phyloP scores from a whole-genome alignment of 2,888 invertebrate species.

The Andrena dorsata region DNA sequence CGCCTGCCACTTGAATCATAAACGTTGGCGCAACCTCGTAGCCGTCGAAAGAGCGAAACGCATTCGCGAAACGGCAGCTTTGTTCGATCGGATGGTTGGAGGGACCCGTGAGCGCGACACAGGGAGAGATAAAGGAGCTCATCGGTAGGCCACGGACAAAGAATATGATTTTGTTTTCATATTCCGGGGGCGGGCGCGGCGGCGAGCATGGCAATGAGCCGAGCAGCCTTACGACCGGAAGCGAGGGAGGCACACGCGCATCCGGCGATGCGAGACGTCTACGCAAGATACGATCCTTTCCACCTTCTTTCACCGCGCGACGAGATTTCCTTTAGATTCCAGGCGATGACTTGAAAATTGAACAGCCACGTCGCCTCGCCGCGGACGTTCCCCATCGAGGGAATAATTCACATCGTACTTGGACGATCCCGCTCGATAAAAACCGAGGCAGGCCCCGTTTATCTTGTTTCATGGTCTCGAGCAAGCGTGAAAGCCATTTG shows the following conservation, averaged over 20 bases:
- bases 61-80: not conserved
- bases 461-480: slow-evolving; percentile 45
- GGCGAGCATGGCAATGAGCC: slow-evolving; percentile 79
- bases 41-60: not conserved
- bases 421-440: slow-evolving; percentile 16
- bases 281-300: slow-evolving; percentile 66
- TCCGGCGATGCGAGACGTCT: slow-evolving; percentile 79
- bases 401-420: slow-evolving; percentile 20
- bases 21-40: not conserved
- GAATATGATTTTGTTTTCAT: slow-evolving; percentile 82
- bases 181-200: slow-evolving; percentile 77
- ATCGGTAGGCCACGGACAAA: slow-evolving; percentile 73
- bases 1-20: not conserved
- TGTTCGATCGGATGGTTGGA: slow-evolving; percentile 25
- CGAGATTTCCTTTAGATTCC: slow-evolving; percentile 49
- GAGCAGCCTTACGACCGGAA: slow-evolving; percentile 76
- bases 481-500: slow-evolving; percentile 43
- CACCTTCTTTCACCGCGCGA: slow-evolving; percentile 55
- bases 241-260: slow-evolving; percentile 80
- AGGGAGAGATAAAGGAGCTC: slow-evolving; percentile 54
- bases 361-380: slow-evolving; percentile 1
- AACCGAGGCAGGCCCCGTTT: slow-evolving; percentile 25
- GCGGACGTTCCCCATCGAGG: slow-evolving; percentile 6
- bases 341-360: slow-evolving; percentile 42
- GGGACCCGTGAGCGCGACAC: slow-evolving; percentile 3